These are phyloP conservation scores for Silurus glanis DNA, from an alignment of 2,113 vertebrate species.

Conservation along the genomic window DNA sequence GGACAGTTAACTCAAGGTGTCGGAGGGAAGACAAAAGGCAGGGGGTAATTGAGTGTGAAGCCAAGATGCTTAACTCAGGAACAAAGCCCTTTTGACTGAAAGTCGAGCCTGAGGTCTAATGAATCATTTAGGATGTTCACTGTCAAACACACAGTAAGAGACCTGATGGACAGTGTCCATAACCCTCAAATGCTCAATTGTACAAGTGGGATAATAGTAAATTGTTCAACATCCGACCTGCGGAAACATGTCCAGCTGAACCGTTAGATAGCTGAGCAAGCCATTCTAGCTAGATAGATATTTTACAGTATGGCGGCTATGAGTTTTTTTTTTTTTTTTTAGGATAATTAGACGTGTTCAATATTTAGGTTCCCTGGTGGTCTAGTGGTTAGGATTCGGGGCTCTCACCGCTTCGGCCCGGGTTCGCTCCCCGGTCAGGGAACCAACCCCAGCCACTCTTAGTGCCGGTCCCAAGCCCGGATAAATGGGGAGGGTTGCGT, in stretches of 20 bases:
- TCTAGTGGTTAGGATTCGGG: no score
- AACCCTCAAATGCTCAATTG: no score
- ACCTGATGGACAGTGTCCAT: conserved; percentile 42
- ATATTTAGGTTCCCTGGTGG: no score
- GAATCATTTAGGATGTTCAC: conserved; percentile 43
- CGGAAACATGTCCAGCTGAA: not conserved
- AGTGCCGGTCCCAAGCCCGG: no score
- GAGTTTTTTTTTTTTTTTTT: not conserved
- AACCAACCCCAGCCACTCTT: no score
- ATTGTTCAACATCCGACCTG: not conserved
- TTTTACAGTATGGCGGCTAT: not conserved
- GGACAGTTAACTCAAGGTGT: conserved; percentile 32
- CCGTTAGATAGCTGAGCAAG: not conserved
- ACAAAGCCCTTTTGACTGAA: conserved; percentile 28
- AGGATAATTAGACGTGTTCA: no score
- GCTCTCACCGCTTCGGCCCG: no score
- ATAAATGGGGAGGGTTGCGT: no score
- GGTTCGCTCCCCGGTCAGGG: no score
- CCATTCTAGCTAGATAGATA: not conserved
- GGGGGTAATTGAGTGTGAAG: conserved; percentile 47
- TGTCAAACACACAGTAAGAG: conserved; percentile 34
- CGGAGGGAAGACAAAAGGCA: conserved; percentile 40
- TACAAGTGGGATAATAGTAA: no score
- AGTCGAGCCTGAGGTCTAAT: conserved; percentile 32
- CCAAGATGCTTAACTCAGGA: conserved; percentile 30